Percentiles rank a stretch among this genome's conserved stretches.
Evolutionary conservation across 2,888 invertebrate genomes (phyloP).

Genomic region (Aspidapion aeneum): DNA sequence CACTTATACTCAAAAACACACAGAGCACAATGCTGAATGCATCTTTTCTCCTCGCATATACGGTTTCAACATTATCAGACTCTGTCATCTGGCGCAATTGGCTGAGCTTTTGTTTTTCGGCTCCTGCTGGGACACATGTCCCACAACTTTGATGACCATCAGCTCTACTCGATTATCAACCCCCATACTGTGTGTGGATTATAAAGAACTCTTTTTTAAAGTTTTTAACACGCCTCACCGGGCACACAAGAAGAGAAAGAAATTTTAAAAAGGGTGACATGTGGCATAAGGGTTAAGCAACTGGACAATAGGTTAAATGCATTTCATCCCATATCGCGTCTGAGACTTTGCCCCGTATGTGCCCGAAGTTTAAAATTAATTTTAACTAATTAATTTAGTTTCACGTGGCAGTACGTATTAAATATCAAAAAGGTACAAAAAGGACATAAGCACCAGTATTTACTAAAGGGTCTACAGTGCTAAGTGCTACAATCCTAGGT

Average conservation of each 20-base stretch:
- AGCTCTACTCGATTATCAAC: slow-evolving; percentile 29
- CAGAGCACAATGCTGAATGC: not conserved
- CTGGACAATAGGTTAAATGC: slow-evolving; percentile 33
- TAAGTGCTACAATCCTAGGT: too few species aligned
- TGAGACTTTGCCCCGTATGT: not conserved
- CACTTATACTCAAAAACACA: not conserved
- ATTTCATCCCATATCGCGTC: slow-evolving; percentile 16
- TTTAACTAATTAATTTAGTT: too few species aligned
- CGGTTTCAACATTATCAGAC: slow-evolving; percentile 20
- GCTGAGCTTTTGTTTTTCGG: slow-evolving; percentile 29
- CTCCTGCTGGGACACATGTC: slow-evolving; percentile 34
- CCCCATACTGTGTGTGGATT: slow-evolving; percentile 30
- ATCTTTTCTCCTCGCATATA: slow-evolving; percentile 6
- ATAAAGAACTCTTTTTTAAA: slow-evolving; percentile 26
- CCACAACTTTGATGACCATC: slow-evolving; percentile 34
- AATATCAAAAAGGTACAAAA: too few species aligned
- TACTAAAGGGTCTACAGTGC: too few species aligned
- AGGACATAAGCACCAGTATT: too few species aligned
- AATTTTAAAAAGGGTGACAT: slow-evolving; percentile 32
- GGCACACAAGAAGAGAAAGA: slow-evolving; percentile 34
- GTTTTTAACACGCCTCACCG: slow-evolving; percentile 36
- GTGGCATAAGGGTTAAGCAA: slow-evolving; percentile 34
- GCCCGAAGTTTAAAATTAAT: too few species aligned
- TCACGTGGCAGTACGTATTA: too few species aligned
- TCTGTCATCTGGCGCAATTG: slow-evolving; percentile 27